Evolutionary conservation across 1,140 invertebrate genomes (phyloP), one percentile per base, ranked within the genome.

Genomic region (Dreissena polymorpha): DNA sequence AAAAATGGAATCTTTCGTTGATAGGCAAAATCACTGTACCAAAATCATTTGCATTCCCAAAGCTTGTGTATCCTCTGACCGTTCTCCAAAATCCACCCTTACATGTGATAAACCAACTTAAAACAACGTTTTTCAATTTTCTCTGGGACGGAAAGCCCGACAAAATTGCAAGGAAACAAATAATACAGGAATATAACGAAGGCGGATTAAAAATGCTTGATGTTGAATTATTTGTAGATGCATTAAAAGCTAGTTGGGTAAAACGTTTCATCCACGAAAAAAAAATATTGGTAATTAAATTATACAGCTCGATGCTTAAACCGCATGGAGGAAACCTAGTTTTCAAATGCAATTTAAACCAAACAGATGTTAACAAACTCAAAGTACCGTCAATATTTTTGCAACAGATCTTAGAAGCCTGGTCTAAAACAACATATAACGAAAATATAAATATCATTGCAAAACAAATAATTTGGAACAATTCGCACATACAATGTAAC

Each of bases 1-100:
- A 23, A n/a, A 27, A 23, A 71, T 51, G 69, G 69, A 71, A 71
- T 53, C 49, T 71, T 10, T 51, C 69, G 25, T 23, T 71, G n/a
- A 71, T 71, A 16, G 69, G 69, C 23, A 51, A 71, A 71, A 18
- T 71, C 25, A 53, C 69, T 0, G 49, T 71, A 0, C 12, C 50
- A 10, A 71, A 71, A 29, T 3, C 23, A 13, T 69, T 69, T 29
- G 67, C 67, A 69, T 29, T 69, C 10, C 67, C 67, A 69, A 69
- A 69, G 50, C 27, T 69, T 14, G 27, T 69, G 16, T 69, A 69
- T 18, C 39, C 39, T 39, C 39, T 39, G 2, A 39, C 39, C 39
- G 39, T 39, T 39, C 39, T 39, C 39, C 39, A 69, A 8, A 69
- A 27, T 29, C 67, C 67, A 29, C 12, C 67, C 29, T 16, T 2